Evolutionary conservation across 2,888 invertebrate genomes (phyloP).

Genomic region (Isoperla grammatica): DNA sequence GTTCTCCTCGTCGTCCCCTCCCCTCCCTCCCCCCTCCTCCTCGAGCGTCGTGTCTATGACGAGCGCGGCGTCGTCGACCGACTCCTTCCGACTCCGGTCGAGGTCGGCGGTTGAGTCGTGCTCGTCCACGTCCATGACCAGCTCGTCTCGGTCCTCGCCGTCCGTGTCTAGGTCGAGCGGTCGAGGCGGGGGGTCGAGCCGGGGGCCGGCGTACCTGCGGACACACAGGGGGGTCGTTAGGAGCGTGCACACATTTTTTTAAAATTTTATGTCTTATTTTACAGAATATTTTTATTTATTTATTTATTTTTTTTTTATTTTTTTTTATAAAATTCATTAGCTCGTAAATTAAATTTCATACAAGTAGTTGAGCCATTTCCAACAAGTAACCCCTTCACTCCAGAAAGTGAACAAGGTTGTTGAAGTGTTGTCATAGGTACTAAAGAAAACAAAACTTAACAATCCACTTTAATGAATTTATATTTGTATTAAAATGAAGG

Average conservation of each 20-base stretch:
- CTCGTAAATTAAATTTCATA: too few species aligned
- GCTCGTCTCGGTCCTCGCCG: conserved; percentile 11
- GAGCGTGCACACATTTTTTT: too few species aligned
- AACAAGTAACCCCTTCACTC: too few species aligned
- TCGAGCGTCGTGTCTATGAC: conserved; percentile 17
- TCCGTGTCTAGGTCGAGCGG: neutral
- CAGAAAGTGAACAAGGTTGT: too few species aligned
- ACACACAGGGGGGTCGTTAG: too few species aligned
- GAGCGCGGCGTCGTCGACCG: conserved; percentile 14
- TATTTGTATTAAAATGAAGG: too few species aligned
- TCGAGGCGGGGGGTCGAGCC: neutral
- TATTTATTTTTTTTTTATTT: neutral
- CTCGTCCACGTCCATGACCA: conserved; percentile 11
- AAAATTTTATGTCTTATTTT: too few species aligned
- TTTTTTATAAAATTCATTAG: too few species aligned
- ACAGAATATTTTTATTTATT: neutral
- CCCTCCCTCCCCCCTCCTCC: conserved; percentile 9
- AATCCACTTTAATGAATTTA: too few species aligned
- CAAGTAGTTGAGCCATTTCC: too few species aligned
- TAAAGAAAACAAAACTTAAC: too few species aligned
- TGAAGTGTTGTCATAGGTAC: too few species aligned
- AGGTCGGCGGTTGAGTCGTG: conserved; percentile 4
- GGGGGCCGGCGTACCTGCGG: conserved; percentile 3
- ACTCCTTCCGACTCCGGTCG: conserved; percentile 7
- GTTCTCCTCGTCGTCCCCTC: neutral